Base-by-base conservation (phyloP, 2,113 vertebrate species). In the Engraulis encrasicolus region DNA sequence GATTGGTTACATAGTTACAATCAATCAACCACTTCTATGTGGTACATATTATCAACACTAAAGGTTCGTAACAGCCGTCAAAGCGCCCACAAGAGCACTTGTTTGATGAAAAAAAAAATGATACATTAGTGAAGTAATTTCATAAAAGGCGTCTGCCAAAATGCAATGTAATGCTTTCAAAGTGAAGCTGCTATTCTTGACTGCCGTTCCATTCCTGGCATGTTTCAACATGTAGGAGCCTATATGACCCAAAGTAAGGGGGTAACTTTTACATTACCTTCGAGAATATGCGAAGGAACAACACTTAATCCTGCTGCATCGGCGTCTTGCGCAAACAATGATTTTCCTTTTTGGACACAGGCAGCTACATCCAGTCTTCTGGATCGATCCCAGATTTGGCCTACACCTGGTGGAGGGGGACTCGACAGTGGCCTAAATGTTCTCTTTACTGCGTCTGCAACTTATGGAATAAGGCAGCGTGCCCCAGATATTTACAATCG, bases 151-250 rank as follows among this genome's bases (percentile, higher is more conserved):
- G n/a, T n/a, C n/a, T n/a, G n/a, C n/a, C n/a, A n/a, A n/a, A n/a
- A n/a, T n/a, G n/a, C n/a, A n/a, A n/a, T n/a, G n/a, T n/a, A n/a
- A n/a, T n/a, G n/a, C 23, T 58, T 18, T 23, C 27, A 6, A 66
- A 71, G 61, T 71, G 34, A 14, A 31, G 7, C 31, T 34, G 27
- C 9, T 74, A 34, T 71, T n/a, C 58, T 27, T 31, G 61, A 34
- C 31, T 17, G 54, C 78, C 78, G 84, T 84, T 84, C 85, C 78
- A 86, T 84, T 84, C 85, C 82, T 61, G 83, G 79, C 87, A 83
- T 86, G 86, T 85, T 85, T 82, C 49, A 84, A 85, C 88, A 89
- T 7, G 88, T 81, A 79, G n/a, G n/a, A n/a, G 79, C 20, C 66
- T 31, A 34, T 2, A 45, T 66, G 78, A 87, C 31, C 18, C 45